Base-by-base conservation (phyloP, 2,797 vertebrate genomes). In the Schizopygopsis pylzovi region DNA sequence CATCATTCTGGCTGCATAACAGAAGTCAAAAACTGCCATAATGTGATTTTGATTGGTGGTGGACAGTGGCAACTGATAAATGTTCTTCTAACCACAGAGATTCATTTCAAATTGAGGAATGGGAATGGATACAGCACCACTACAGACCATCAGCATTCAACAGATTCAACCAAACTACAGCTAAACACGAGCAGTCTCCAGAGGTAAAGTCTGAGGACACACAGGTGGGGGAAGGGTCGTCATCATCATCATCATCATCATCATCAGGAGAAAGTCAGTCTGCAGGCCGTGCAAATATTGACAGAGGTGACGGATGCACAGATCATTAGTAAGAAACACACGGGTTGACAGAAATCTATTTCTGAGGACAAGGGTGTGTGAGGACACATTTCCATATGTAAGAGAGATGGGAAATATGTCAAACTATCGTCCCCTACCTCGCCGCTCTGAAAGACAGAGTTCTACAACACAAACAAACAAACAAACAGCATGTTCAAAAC, bases 371-470 rank as follows among this genome's bases (percentile, higher is more conserved):
- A 73, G 72, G 67, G 85, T 61, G 87, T 37, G 12, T 59, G 83
- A 82, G 82, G 63, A 39, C 33, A 84, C 45, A 59, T 56, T 68
- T 79, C 61, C 41, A 85, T 18, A 9, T 41, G n/a, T 10, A 75
- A 45, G 83, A 65, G 41, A 47, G 13, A 67, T 28, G 72, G 49
- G 54, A 43, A 77, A 52, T 25, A 61, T 28, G n/a, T 47, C 82
- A 78, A 87, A 89, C 86, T 89, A 86, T 89, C 91, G 75, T 93
- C 5, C 43, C 93, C 94, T 95, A 95, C 95, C 95, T 96, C 95
- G 87, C 91, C 85, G 92, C 92, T 94, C 95, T 96, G 94, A 95
- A 95, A 95, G 94, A 95, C 91, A 95, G 87, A 92, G 94, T 90
- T 96, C 94, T 96, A 95, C 81, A 94, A 92, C 18, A 92, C 88